Percentiles rank a stretch among this genome's conserved stretches.
phyloP scores from a whole-genome alignment of 2,113 vertebrate genomes.

The Scolopax mira region DNA sequence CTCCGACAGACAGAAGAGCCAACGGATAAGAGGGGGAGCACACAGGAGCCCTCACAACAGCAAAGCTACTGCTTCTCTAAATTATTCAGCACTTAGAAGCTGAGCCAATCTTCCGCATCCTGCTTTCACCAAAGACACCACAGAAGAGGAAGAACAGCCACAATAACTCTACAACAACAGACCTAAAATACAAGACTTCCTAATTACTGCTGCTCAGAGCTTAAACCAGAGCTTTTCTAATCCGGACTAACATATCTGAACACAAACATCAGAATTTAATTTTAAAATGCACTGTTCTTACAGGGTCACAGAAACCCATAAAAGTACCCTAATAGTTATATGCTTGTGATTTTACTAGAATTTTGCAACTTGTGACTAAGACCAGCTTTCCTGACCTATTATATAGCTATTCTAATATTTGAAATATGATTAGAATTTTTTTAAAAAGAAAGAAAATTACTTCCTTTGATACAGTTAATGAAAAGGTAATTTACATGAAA shows the following conservation, averaged over 20 bases:
- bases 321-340: neutral
- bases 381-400: neutral
- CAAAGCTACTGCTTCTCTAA: neutral
- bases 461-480: neutral
- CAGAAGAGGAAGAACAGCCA: neutral
- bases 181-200: neutral
- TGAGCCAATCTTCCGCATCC: neutral
- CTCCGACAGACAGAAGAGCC: neutral
- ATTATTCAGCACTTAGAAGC: neutral
- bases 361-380: neutral
- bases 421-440: neutral
- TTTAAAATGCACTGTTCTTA: neutral
- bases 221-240: neutral
- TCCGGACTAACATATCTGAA: neutral
- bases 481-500: neutral
- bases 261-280: neutral
- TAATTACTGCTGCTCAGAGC: neutral
- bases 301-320: neutral
- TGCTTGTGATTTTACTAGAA: neutral
- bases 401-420: neutral
- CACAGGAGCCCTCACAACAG: neutral
- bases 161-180: neutral
- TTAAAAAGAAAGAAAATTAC: neutral
- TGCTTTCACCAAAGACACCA: neutral
- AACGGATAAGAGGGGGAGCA: fast-evolving